Evolutionary conservation across 1,140 invertebrate genomes (phyloP), one percentile per base, ranked within the genome.

Genomic region (Mactra quadrangularis): DNA sequence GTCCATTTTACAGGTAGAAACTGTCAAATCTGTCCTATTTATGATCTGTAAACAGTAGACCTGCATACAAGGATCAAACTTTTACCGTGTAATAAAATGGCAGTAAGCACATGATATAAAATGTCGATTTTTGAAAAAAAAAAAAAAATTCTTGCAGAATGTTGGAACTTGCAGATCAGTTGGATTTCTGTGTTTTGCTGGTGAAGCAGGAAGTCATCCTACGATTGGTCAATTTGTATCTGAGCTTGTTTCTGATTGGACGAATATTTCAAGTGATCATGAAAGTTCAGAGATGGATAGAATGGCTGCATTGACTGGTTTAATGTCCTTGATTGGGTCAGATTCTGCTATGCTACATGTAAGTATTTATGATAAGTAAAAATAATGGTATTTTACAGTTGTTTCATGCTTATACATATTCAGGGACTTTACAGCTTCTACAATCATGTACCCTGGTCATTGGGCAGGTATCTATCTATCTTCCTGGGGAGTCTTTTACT

Each of bases 131-230:
- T n/a, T n/a, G n/a, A n/a, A n/a, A n/a, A n/a, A n/a, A n/a, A n/a
- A n/a, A n/a, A n/a, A n/a, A n/a, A n/a, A n/a, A n/a, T n/a, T n/a
- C 19, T 74, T 74, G 35, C 31, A 74, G 70, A 59, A 53, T 74
- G 55, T 33, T 19, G 70, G 70, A 41, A 4, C 57, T 13, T 57
- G 52, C 33, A 22, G 27, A 41, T 50, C 70, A 22, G 27, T 74
- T 3, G 76, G 76, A n/a, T 45, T 33, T 19, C 22, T 78, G 0
- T 78, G 76, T 64, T 78, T 55, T 59, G 55, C 53, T 41, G 53
- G 22, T 19, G 38, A 68, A 6, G 38, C 22, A 15, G 76, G 60
- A 68, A 60, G 60, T 27, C 59, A 68, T 41, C 60, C 76, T 19
- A 50, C 47, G 3, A 68, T 78, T 64, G 60, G 47, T 68, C 60